These are phyloP conservation scores for Choloepus hoffmanni DNA, from an alignment of 2,113 vertebrate species.

Conservation along the genomic window DNA sequence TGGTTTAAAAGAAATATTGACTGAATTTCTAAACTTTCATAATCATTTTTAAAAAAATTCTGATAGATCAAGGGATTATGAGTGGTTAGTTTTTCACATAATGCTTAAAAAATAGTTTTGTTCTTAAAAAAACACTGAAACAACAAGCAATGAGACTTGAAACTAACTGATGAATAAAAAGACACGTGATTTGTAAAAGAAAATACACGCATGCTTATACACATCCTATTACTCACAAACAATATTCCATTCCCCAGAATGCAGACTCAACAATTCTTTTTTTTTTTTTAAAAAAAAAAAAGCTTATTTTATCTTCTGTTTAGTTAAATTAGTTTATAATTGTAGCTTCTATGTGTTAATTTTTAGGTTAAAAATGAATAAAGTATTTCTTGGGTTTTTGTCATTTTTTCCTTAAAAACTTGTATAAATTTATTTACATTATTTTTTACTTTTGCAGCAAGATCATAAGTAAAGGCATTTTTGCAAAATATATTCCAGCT, in stretches of 20 bases:
- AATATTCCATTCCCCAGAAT: neutral
- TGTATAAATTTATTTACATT: neutral
- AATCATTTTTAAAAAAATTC: neutral
- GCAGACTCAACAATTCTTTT: neutral
- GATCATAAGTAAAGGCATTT: neutral
- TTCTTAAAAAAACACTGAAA: neutral
- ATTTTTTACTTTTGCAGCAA: neutral
- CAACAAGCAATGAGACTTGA: neutral
- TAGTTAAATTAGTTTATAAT: constrained; percentile 17
- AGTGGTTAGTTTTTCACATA: neutral
- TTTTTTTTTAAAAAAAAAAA: neutral
- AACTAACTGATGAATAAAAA: neutral
- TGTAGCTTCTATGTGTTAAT: neutral
- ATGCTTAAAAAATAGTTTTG: neutral
- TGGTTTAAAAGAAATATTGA: constrained; percentile 8
- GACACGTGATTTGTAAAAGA: neutral
- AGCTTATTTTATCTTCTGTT: neutral
- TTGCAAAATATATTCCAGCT: neutral
- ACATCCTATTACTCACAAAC: neutral
- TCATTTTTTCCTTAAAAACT: neutral
- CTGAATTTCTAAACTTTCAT: constrained; percentile 52
- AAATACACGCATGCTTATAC: neutral
- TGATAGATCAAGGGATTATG: neutral
- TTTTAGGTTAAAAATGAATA: neutral
- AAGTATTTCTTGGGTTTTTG: neutral